phyloP scores from a whole-genome alignment of 2,888 invertebrate species.

The Melanophora roralis region DNA sequence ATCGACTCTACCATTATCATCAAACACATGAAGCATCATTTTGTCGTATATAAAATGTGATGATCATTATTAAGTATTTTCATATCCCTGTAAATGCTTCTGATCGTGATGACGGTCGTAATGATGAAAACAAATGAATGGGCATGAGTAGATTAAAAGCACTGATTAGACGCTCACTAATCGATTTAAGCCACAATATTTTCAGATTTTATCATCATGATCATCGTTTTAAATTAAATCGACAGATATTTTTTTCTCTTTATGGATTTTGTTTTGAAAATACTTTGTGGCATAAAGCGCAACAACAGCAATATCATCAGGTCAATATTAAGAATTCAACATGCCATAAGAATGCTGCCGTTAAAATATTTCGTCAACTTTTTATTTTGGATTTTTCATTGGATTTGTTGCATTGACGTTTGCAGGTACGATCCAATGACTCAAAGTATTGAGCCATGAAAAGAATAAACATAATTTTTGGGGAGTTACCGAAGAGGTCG shows the following conservation, averaged over 20 bases:
- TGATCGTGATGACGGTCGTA: constrained; percentile 19
- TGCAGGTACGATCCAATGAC: constrained; percentile 1
- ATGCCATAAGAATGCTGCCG: constrained; percentile 55
- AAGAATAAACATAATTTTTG: constrained; percentile 8
- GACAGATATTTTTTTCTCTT: constrained; percentile 51
- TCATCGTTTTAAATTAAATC: constrained; percentile 63
- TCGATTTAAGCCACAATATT: constrained; percentile 75
- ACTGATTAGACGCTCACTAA: constrained; percentile 73
- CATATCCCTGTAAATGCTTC: neutral
- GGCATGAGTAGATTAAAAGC: constrained; percentile 70
- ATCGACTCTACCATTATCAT: constrained; percentile 29
- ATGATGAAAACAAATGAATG: constrained; percentile 64
- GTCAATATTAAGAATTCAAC: constrained; percentile 45
- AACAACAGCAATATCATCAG: constrained; percentile 33
- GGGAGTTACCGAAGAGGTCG: constrained; percentile 58
- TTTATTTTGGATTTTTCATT: neutral
- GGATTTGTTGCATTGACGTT: neutral
- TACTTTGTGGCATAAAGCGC: neutral
- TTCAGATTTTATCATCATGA: constrained; percentile 63
- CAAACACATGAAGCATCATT: constrained; percentile 5
- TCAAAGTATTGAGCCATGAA: constrained; percentile 14
- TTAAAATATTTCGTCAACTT: constrained; percentile 31
- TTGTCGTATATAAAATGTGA: neutral
- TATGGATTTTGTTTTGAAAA: constrained; percentile 39
- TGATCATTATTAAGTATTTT: neutral